Base-by-base conservation (phyloP, 2,113 vertebrate genomes). In the Rana temporaria region DNA sequence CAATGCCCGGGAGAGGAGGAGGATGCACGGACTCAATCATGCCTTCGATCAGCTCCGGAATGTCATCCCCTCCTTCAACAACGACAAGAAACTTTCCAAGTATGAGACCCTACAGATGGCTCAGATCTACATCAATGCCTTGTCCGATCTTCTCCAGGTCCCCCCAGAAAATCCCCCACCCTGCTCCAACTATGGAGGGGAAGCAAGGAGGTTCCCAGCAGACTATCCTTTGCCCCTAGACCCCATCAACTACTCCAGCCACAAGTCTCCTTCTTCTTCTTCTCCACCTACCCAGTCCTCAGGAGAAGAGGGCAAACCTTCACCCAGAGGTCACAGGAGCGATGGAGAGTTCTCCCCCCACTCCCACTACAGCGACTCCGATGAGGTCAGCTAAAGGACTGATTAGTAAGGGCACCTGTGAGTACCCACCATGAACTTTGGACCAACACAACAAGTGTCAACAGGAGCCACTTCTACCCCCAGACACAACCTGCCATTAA, bases 41-140 rank as follows among this genome's bases (percentile, higher is more conserved):
- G 97, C 97, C 67, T 99, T 99, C 80, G 97, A 99, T 89, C 96
- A 96, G 88, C 94, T 99, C 89, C 96, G 97, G 88, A 96, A 96
- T 74, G 97, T 99, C 90, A 98, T 99, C 90, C 97, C 97, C 19
- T 96, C 96, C 20, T 93, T 99, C 76, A 96, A 98, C 91, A 96
- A 98, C 88, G 97, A 99, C 93, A 99, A 99, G 90, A 98, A 99
- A 87, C 94, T 99, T 59, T 99, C 97, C 87, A 99, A 99, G 80
- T 99, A 99, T 53, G 97, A 99, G 87, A 99, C 97, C n/a, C 87
- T 99, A 72, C 97, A 99, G 90, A 99, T 99, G 97, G 97, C 97
- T 11, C 97, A 99, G 88, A 99, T 99, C 89, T 99, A 99, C 93
- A 99, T 99, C 89, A 98, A 95, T 85, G 97, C 97, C 1, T 88